Evolutionary conservation across 2,113 vertebrate species (phyloP).

Genomic region (Bothrops jararaca): DNA sequence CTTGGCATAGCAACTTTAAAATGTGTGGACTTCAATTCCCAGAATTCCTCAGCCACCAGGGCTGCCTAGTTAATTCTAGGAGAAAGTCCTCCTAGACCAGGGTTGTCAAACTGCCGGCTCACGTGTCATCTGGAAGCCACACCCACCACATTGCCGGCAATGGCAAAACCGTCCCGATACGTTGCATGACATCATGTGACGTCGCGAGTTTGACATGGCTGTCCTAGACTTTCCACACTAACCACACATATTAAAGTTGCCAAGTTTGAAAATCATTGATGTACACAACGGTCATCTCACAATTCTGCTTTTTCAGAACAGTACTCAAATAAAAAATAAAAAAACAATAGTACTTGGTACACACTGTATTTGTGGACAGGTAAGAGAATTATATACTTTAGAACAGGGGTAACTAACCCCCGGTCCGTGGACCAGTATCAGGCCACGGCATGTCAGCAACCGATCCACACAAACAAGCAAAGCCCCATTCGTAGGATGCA

Average conservation of each 20-base stretch:
- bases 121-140: too few species aligned
- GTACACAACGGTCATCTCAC: background rate
- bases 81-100: background rate
- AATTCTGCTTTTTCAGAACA: background rate
- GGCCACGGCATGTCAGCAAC: too few species aligned
- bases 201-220: too few species aligned
- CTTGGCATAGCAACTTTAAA: background rate
- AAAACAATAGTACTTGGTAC: background rate
- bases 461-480: too few species aligned
- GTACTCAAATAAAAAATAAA: background rate
- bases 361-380: background rate
- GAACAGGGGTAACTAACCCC: too few species aligned
- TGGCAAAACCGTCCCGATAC: too few species aligned
- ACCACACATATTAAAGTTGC: background rate
- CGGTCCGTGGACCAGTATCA: too few species aligned
- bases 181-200: accelerated
- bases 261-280: background rate
- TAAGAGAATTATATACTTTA: background rate
- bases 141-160: too few species aligned
- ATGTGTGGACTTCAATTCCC: background rate
- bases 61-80: background rate
- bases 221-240: background rate
- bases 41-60: background rate
- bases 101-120: too few species aligned
- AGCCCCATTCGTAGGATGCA: too few species aligned